Evolutionary conservation across 2,888 invertebrate genomes (phyloP).

Genomic region (Nebria brevicollis): DNA sequence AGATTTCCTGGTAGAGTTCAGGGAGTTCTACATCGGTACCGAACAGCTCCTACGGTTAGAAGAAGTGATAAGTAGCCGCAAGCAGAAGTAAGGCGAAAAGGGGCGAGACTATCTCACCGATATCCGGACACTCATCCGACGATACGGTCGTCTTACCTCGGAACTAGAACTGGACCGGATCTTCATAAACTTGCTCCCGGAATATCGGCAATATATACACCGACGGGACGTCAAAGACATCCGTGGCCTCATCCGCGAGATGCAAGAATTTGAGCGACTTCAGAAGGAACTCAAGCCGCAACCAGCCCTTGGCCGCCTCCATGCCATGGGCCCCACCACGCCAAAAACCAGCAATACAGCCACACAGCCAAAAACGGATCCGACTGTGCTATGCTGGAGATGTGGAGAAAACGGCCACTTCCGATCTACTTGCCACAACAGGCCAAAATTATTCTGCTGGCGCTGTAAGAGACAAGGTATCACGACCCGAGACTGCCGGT

Average conservation of each 20-base stretch:
- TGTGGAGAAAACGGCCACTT: constrained; percentile 48
- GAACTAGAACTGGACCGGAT: constrained; percentile 16
- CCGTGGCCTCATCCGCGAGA: not conserved
- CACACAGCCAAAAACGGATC: not conserved
- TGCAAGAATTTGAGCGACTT: not conserved
- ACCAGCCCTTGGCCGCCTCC: not conserved
- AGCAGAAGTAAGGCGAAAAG: constrained; percentile 6
- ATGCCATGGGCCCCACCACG: not conserved
- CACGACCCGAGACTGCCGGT: constrained; percentile 46
- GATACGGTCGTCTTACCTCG: constrained; percentile 14
- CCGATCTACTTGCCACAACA: constrained; percentile 38
- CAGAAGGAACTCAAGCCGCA: not conserved
- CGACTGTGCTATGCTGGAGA: constrained; percentile 46
- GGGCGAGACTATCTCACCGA: constrained; percentile 16
- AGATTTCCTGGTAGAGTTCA: constrained; percentile 4
- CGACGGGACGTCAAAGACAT: not conserved
- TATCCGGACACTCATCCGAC: constrained; percentile 35
- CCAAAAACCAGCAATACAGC: not conserved
- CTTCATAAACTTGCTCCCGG: constrained; percentile 25
- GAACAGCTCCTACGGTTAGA: not conserved
- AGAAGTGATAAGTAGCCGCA: not conserved
- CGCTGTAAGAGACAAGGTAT: constrained; percentile 46
- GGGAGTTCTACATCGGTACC: not conserved
- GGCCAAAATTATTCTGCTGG: constrained; percentile 49
- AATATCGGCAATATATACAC: constrained; percentile 16